phyloP scores from a whole-genome alignment of 1,140 invertebrate species.

The Chelonus insularis region DNA sequence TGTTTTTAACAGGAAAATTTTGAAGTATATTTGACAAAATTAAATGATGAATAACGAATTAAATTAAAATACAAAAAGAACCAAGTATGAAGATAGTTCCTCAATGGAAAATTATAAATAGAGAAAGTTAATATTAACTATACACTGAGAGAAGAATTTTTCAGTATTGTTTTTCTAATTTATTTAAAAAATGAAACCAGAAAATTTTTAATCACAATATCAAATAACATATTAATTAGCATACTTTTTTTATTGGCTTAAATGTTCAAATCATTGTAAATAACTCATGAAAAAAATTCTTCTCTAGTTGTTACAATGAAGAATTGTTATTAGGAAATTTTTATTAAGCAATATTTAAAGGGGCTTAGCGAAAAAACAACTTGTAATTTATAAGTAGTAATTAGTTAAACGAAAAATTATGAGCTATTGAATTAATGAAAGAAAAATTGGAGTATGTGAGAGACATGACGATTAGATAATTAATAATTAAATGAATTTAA shows the following conservation, averaged over 20 bases:
- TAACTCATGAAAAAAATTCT: too few relatives aligned
- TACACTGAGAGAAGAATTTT: too few relatives aligned
- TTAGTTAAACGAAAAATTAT: constrained; percentile 17
- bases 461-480: constrained; percentile 22
- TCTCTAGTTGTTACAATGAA: too few relatives aligned
- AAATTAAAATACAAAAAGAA: constrained; percentile 19
- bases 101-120: constrained; percentile 6
- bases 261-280: too few relatives aligned
- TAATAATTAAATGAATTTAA: constrained; percentile 8
- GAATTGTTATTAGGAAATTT: constrained; percentile 54
- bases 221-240: too few relatives aligned
- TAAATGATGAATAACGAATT: constrained; percentile 6
- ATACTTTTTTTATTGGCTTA: too few relatives aligned
- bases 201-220: too few relatives aligned
- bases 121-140: too few relatives aligned
- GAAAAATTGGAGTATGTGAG: constrained; percentile 29
- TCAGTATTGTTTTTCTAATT: too few relatives aligned
- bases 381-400: constrained; percentile 35
- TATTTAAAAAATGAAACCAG: too few relatives aligned
- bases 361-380: constrained; percentile 46
- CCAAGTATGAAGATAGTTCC: constrained; percentile 32
- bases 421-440: constrained; percentile 11
- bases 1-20: too few relatives aligned
- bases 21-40: constrained; percentile 3
- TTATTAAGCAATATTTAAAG: constrained; percentile 54